Base-by-base conservation (phyloP, 2,113 vertebrate species). In the Sinocyclocheilus maitianheensis region DNA sequence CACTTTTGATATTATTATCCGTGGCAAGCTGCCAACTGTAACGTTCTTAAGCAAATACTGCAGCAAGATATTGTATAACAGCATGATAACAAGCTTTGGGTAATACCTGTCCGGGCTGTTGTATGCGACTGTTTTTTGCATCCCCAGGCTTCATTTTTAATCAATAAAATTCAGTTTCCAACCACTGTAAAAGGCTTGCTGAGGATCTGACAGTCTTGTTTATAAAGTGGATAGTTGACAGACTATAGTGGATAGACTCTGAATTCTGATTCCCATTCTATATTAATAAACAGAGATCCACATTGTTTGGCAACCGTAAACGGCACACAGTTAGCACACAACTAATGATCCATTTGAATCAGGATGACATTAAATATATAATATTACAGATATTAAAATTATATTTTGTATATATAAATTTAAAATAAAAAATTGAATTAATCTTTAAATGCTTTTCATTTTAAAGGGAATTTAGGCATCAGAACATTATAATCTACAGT, bases 1-100 rank as follows among this genome's bases (percentile, higher is more conserved):
- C 94, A 93, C 94, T 94, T 94, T 91, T 94, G 93, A 94, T 94
- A 93, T 93, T 94, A 94, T 95, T 94, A 95, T 94, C 92, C 90
- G 89, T 93, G 93, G 93, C 94, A 92, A 92, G 91, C 89, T 90
- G 91, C 93, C 92, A 93, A 94, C 91, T 94, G 92, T 93, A 92
- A 93, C 92, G 93, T 34, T 30, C 82, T 82, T 87, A 85, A 77
- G 79, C 84, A 69, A 81, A 75, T n/a, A 5, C 72, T n/a, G 20
- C 40, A 75, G 11, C 20, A 4, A 26, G 77, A 16, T 79, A 58
- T 90, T 91, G 90, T 90, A 90, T 81, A 69, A 86, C 90, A 86
- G 90, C 83, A 84, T 67, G 86, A 84, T 84, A 62, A 79, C 53
- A 60, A 72, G 77, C 46, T 9, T 12, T 26, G 60, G 22, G 40